phyloP scores from a whole-genome alignment of 2,113 vertebrate species.

The Passer montanus region DNA sequence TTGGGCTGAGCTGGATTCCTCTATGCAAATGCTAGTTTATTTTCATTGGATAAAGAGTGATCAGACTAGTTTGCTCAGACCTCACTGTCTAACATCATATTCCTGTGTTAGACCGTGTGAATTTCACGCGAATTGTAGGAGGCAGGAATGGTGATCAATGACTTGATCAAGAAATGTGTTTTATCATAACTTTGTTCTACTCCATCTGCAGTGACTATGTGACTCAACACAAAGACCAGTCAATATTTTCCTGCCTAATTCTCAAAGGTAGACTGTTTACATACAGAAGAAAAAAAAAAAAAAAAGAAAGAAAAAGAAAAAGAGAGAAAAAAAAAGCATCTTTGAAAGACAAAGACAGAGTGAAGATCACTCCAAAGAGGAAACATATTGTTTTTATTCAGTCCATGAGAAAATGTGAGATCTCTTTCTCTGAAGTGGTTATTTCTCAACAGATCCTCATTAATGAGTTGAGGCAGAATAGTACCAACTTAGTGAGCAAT shows the following conservation, averaged over 20 bases:
- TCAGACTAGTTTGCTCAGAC: background rate
- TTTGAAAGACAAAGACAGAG: background rate
- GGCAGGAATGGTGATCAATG: background rate
- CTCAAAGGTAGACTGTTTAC: background rate
- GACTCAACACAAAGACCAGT: background rate
- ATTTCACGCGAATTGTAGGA: background rate
- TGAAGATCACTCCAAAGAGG: background rate
- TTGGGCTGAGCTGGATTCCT: background rate
- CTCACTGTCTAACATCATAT: background rate
- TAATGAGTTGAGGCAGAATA: background rate
- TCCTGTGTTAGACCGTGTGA: background rate
- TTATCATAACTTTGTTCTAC: background rate
- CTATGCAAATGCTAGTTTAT: background rate
- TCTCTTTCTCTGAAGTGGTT: background rate
- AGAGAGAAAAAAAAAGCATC: background rate
- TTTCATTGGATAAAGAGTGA: background rate
- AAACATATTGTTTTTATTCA: background rate
- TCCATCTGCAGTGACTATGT: background rate
- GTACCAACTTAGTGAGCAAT: background rate
- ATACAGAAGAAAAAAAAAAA: background rate
- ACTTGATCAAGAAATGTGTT: background rate
- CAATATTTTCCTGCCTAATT: background rate
- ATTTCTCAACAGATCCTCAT: background rate
- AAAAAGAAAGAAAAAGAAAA: background rate
- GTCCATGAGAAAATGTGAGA: background rate